Conservation (phyloP, 2,113 vertebrate genomes). For the Orcinus orca region DNA sequence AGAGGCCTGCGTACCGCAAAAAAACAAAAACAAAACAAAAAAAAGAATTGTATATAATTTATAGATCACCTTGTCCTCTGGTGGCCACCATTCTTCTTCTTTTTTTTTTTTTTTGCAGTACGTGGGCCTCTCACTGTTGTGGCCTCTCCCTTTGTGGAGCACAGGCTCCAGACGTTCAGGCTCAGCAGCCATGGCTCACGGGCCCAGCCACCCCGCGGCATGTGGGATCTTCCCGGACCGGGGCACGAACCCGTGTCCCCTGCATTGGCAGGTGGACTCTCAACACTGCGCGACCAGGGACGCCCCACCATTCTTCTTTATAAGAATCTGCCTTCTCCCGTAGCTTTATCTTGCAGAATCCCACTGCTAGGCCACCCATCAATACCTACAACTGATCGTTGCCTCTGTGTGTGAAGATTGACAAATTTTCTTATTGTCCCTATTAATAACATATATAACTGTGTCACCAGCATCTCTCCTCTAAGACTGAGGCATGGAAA, state of each 20-base stretch:
- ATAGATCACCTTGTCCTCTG: not conserved
- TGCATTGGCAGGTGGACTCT: no score
- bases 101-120: no score
- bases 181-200: no score
- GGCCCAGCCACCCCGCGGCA: no score
- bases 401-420: not conserved
- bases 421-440: not conserved
- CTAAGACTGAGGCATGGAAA: not conserved
- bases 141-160: no score
- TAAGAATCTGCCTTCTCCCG: not conserved
- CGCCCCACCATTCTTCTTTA: not conserved
- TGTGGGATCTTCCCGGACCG: no score
- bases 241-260: no score
- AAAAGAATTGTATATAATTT: not conserved
- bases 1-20: no score
- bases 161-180: no score
- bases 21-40: no score
- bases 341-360: not conserved
- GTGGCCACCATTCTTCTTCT: not conserved
- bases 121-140: no score
- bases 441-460: not conserved
- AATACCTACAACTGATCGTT: not conserved
- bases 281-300: no score
- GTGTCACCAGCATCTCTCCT: not conserved
- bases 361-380: not conserved